Evolutionary conservation across 2,113 vertebrate genomes (phyloP), one percentile per base, ranked within the genome.

Genomic region (Choloepus hoffmanni): DNA sequence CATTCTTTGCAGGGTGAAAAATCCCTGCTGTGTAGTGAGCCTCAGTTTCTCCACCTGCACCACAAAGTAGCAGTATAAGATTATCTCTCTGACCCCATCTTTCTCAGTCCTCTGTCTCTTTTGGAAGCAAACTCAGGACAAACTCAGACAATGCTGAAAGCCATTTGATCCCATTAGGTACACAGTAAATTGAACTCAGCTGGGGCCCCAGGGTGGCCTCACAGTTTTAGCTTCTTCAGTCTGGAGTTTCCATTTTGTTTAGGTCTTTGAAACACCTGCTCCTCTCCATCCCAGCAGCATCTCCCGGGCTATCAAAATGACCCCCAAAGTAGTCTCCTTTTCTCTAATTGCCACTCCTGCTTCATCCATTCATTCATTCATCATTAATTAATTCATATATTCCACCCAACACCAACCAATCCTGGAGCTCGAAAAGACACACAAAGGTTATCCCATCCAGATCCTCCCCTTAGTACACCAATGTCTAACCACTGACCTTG

Each of bases 121-220:
- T 43, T 18, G 18, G 70, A 85, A 82, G 63, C 23, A 89, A 67
- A 62, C 0, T 3, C 13, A 70, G 45, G 30, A 53, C 14, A 63
- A 90, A 50, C 24, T 65, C 6, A 28, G 74, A 36, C 30, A 78
- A 45, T 1, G 24, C 62, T 55, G 45, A 88, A 72, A 67, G 3
- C n/a, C 19, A 15, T 36, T 67, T 15, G 33, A 19, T 50, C 65
- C 78, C 81, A 23, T 45, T 30, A 60, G 30, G 10, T 11, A 63
- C 30, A 53, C 48, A 55, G 30, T 60, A 16, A 50, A 26, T 11
- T 65, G 70, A 45, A 65, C 5, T 53, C 8, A 24, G 28, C 14
- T 1, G 63, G 28, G 33, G 74, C 62, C 11, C 53, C 28, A 1
- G 0, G 0, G 10, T 21, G 58, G 18, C 28, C 26, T 84, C 3